These are phyloP conservation scores for Popillia japonica DNA, from an alignment of 1,140 invertebrate genomes.

Conservation along the genomic window DNA sequence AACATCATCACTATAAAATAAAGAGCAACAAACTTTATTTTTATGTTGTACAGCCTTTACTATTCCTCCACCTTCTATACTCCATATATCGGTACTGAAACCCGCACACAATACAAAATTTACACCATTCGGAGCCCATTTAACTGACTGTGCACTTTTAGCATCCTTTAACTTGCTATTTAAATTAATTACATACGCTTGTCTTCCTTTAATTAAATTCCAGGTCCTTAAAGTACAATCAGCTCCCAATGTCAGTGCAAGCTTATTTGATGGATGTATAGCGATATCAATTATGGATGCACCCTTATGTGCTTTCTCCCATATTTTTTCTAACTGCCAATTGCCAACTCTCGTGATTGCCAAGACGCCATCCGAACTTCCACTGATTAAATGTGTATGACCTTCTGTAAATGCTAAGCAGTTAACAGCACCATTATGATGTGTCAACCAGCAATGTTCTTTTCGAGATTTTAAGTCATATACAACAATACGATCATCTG, in stretches of 20 bases:
- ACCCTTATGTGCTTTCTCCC: conserved; percentile 76
- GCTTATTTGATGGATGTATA: conserved; percentile 88
- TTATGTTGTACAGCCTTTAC: conserved; percentile 67
- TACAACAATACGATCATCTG: conserved; percentile 89
- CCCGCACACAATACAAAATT: conserved; percentile 77
- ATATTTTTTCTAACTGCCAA: conserved; percentile 85
- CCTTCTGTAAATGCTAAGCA: conserved; percentile 78
- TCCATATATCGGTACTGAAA: conserved; percentile 78
- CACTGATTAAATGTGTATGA: conserved; percentile 80
- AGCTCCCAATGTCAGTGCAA: conserved; percentile 85
- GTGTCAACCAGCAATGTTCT: conserved; percentile 80
- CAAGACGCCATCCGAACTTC: conserved; percentile 84
- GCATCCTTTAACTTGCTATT: conserved; percentile 68
- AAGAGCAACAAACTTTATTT: conserved; percentile 70
- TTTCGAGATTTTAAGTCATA: conserved; percentile 82
- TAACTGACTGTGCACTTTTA: conserved; percentile 64
- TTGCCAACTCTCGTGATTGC: conserved; percentile 81
- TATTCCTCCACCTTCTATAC: conserved; percentile 74
- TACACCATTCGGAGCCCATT: conserved; percentile 74
- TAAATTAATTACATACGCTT: conserved; percentile 88
- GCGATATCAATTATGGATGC: conserved; percentile 73
- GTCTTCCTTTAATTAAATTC: conserved; percentile 92
- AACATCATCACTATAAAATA: conserved; percentile 69
- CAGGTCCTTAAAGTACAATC: conserved; percentile 89
- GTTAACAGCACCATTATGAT: conserved; percentile 86